phyloP scores from a whole-genome alignment of 2,113 vertebrate species.

The Mionectes macconnelli region DNA sequence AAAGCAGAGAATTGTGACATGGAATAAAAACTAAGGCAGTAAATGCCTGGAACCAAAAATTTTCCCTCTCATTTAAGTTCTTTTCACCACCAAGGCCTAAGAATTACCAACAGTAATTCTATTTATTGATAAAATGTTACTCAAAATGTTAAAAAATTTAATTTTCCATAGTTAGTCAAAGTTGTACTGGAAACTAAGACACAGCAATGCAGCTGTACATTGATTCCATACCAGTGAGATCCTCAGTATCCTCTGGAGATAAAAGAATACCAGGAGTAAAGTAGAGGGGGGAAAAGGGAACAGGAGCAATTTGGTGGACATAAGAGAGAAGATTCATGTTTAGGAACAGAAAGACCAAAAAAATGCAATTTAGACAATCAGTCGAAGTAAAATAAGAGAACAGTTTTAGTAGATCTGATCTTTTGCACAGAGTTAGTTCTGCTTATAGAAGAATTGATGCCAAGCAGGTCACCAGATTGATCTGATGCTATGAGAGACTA shows the following conservation, averaged over 20 bases:
- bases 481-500: not conserved
- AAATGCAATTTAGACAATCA: not conserved
- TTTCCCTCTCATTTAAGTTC: not conserved
- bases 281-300: not conserved
- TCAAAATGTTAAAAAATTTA: not conserved
- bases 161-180: not conserved
- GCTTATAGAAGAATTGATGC: not conserved
- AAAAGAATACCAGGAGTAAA: not conserved
- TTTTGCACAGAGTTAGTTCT: not conserved
- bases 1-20: not conserved
- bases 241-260: not conserved
- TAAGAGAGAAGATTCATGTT: not conserved
- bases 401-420: not conserved
- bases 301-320: not conserved
- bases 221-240: not conserved
- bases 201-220: not conserved
- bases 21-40: not conserved
- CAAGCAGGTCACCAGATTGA: not conserved
- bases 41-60: not conserved
- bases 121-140: not conserved
- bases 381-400: not conserved
- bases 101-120: not conserved
- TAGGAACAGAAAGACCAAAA: not conserved
- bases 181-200: not conserved
- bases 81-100: not conserved